These are phyloP conservation scores for Atherinosoma microstoma DNA, from an alignment of 2,797 vertebrate genomes.

Conservation along the genomic window DNA sequence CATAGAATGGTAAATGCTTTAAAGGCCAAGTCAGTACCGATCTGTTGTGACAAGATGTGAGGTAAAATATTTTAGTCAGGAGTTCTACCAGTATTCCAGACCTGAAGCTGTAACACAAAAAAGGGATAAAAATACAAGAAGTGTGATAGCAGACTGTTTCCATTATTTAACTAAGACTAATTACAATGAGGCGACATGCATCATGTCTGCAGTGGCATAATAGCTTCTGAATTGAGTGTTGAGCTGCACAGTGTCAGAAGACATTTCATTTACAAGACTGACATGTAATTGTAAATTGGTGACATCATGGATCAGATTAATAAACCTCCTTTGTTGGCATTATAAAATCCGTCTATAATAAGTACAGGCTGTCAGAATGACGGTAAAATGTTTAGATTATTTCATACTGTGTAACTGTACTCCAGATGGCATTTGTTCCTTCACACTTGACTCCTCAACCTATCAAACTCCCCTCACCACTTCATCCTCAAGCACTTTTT, in stretches of 20 bases:
- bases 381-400: conserved; percentile 19
- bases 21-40: not conserved
- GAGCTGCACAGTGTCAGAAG: not conserved
- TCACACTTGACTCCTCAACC: conserved; percentile 36
- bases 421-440: conserved; percentile 14
- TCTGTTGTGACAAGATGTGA: not conserved
- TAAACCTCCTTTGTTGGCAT: not conserved
- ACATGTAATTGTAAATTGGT: conserved; percentile 1
- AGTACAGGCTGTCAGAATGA: conserved; percentile 11
- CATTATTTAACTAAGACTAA: not conserved
- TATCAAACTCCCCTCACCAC: conserved; percentile 6
- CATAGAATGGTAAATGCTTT: not conserved
- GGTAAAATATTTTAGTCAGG: not conserved
- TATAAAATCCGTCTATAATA: not conserved
- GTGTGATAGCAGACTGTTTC: not conserved
- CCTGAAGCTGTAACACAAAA: not conserved
- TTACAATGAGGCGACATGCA: not conserved
- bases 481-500: conserved; percentile 13
- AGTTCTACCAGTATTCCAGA: not conserved
- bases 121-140: not conserved
- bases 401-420: conserved; percentile 6
- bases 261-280: conserved; percentile 10
- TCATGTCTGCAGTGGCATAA: not conserved
- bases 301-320: conserved; percentile 3
- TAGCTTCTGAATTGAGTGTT: not conserved